Evolutionary conservation across 2,888 invertebrate species (phyloP), one percentile per base, ranked within the genome.

Genomic region (Clivina fossor): DNA sequence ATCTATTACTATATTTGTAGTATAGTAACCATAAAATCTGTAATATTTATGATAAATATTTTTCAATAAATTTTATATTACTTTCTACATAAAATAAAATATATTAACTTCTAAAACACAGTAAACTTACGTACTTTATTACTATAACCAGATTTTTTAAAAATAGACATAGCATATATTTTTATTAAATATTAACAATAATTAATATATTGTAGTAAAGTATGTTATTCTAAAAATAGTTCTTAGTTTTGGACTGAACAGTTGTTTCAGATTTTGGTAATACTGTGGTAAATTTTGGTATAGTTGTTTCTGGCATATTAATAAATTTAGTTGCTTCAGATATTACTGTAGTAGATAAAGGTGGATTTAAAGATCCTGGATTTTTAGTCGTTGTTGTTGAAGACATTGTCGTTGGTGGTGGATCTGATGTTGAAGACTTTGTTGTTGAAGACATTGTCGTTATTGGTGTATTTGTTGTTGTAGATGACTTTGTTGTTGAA

Each of bases 391-490:
- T 11, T 13, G 11, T 13, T 35, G 35, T 48, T 35, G 48, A 16
- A 28, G 30, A 9, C 18, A 24, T 49, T 49, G 37, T 22, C 13
- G 48, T 35, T 48, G 48, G 35, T 38, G 49, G 4, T 37, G 15
- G 4, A 19, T 19, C 41, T 51, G 50, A 16, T 50, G 51, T 19
- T 44, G 41, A 9, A 41, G n/a, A 19, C 28, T 38, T 28, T 30
- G 40, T 13, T 8, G 35, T 46, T 13, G 22, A 26, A 37, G 37
- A 8, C 7, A 9, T 26, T 26, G 26, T 26, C 7, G 26, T 26
- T 26, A 9, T 26, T 8, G 26, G 7, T 26, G 26, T 26, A 26
- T 7, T 26, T 26, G 26, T 26, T 26, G 26, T 26, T 26, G 26
- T 26, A 26, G 26, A 8, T 26, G 26, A 8, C 7, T 7, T 26